phyloP scores from a whole-genome alignment of 2,888 invertebrate species.

The Fragum whitleyi region DNA sequence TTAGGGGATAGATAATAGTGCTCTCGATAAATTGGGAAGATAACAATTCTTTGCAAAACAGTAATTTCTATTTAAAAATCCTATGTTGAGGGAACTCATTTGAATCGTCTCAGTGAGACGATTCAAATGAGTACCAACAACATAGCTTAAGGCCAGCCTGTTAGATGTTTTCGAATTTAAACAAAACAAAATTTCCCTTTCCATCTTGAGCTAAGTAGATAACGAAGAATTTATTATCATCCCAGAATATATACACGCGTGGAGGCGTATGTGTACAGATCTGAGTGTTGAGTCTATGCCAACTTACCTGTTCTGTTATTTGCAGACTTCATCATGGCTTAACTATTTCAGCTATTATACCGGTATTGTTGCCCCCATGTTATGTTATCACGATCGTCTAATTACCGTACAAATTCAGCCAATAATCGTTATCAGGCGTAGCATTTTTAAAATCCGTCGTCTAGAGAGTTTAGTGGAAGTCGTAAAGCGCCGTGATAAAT shows the following conservation, averaged over 20 bases:
- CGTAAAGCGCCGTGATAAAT: too few relatives aligned
- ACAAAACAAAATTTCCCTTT: neutral
- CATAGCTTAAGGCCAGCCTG: too few relatives aligned
- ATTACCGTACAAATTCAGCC: too few relatives aligned
- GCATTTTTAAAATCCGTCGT: too few relatives aligned
- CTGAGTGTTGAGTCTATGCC: neutral
- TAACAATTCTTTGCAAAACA: too few relatives aligned
- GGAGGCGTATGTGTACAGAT: neutral
- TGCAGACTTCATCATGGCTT: neutral
- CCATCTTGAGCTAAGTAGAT: neutral
- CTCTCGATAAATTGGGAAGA: neutral
- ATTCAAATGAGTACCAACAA: neutral
- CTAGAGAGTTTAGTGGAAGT: too few relatives aligned
- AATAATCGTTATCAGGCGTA: too few relatives aligned
- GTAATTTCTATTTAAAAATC: neutral
- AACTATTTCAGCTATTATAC: constrained; percentile 1
- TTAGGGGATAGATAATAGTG: neutral
- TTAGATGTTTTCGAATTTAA: neutral
- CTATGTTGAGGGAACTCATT: neutral
- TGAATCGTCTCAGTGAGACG: neutral
- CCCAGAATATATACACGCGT: neutral
- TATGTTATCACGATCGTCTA: too few relatives aligned
- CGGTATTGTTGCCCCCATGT: too few relatives aligned
- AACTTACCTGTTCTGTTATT: constrained; percentile 1
- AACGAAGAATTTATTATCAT: neutral